These are phyloP conservation scores for Morbakka virulenta DNA, from an alignment of 30 jellyfish, hydroid and myxozoan species.

Conservation along the genomic window DNA sequence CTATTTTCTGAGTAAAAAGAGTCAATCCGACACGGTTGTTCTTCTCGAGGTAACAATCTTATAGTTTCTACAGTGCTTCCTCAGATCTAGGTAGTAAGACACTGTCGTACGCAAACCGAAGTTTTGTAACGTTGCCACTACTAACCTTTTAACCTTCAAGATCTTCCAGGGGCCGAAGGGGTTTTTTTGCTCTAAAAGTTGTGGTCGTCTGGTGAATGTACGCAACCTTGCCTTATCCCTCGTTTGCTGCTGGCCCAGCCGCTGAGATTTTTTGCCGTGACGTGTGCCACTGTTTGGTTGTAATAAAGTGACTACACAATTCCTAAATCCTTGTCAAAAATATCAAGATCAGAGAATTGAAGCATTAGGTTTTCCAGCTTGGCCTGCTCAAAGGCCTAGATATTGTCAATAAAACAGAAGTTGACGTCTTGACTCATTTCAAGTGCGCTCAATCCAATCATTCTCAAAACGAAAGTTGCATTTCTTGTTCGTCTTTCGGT, in stretches of 20 bases:
- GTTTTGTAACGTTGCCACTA: background rate
- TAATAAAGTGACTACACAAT: background rate
- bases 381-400: no score
- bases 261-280: background rate
- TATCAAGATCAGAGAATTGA: no score
- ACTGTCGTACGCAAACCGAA: background rate
- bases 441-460: no score
- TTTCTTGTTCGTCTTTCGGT: no score
- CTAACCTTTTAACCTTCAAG: background rate
- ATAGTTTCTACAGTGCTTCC: background rate
- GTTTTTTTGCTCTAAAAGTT: background rate
- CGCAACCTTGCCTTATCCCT: no score
- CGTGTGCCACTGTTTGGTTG: background rate
- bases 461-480: no score
- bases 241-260: background rate
- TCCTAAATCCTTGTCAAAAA: background rate
- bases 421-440: no score
- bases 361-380: no score
- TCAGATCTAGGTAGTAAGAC: background rate
- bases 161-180: background rate
- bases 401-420: no score
- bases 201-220: background rate
- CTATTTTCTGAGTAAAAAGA: no score
- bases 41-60: background rate
- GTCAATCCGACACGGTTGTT: background rate